phyloP scores from a whole-genome alignment of 2,113 vertebrate species.

The Gracilinanus agilis region DNA sequence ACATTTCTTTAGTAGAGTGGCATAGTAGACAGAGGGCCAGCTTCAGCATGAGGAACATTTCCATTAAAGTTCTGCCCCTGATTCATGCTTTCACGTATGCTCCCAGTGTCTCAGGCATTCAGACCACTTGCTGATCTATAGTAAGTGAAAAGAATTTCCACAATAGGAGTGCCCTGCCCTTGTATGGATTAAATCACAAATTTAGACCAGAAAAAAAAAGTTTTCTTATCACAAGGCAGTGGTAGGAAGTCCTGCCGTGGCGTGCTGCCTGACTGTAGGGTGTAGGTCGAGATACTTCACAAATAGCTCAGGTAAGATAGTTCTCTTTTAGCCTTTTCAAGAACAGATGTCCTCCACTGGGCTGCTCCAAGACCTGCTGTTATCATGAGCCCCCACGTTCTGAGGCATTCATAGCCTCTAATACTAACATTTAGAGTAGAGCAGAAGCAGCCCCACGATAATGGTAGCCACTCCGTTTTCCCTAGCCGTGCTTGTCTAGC shows the following conservation, averaged over 20 bases:
- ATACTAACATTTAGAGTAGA: constrained; percentile 30
- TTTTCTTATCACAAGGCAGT: constrained; percentile 48
- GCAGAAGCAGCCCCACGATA: constrained; percentile 23
- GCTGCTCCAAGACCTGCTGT: constrained; percentile 24
- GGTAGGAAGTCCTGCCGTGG: constrained; percentile 65
- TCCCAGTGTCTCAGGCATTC: not conserved
- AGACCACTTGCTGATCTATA: not conserved
- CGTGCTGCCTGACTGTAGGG: constrained; percentile 47
- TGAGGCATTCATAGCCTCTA: not conserved
- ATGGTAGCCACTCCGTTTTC: constrained; percentile 24
- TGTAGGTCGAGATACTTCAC: constrained; percentile 56
- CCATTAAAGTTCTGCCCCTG: not conserved
- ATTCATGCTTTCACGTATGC: not conserved
- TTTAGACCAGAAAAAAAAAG: not conserved
- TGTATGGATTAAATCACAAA: not conserved
- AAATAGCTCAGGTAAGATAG: constrained; percentile 16
- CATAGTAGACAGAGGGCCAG: not conserved
- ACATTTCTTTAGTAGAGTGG: not conserved
- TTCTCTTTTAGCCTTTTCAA: constrained; percentile 29
- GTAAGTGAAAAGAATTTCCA: not conserved
- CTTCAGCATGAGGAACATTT: not conserved
- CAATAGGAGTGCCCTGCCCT: not conserved
- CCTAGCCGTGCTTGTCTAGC: constrained; percentile 37
- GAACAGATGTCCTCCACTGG: constrained; percentile 16
- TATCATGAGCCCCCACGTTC: constrained; percentile 33